phyloP scores from a whole-genome alignment of 2,888 invertebrate species.

The Abrostola tripartita region DNA sequence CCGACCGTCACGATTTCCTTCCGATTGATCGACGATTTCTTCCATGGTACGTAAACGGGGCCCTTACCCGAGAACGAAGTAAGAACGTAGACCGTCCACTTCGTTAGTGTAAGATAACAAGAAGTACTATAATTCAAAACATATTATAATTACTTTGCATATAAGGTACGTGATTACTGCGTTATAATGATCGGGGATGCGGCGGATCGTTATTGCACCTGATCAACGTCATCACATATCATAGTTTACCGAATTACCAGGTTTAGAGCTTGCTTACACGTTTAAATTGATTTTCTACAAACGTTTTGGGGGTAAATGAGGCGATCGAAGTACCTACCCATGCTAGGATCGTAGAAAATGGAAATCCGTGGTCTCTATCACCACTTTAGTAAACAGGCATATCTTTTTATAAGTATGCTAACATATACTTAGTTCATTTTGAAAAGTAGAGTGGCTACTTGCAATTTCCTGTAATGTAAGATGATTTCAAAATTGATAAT shows the following conservation, averaged over 20 bases:
- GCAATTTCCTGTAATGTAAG: no score
- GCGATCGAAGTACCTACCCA: no score
- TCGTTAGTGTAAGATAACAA: slow-evolving; percentile 60
- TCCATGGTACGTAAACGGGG: no score
- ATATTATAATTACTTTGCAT: slow-evolving; percentile 55
- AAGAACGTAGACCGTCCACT: slow-evolving; percentile 47
- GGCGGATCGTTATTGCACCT: slow-evolving; percentile 46
- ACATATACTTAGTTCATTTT: no score
- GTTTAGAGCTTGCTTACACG: slow-evolving; percentile 6
- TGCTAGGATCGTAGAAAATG: no score
- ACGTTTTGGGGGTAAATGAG: not conserved
- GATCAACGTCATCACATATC: slow-evolving; percentile 32
- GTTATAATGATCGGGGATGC: slow-evolving; percentile 30
- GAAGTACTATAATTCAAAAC: slow-evolving; percentile 60
- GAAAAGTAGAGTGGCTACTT: no score
- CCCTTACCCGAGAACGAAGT: slow-evolving; percentile 8
- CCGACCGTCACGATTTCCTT: no score
- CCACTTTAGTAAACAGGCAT: no score
- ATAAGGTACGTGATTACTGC: slow-evolving; percentile 47
- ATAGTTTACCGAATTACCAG: slow-evolving; percentile 33
- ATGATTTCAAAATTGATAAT: no score
- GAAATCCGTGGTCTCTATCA: no score
- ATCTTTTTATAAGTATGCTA: no score
- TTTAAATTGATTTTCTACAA: not conserved
- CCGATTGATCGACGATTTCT: no score